Conservation (phyloP, 37 sponge, comb jelly and placozoan genomes). For the Theonella swinhoei region DNA sequence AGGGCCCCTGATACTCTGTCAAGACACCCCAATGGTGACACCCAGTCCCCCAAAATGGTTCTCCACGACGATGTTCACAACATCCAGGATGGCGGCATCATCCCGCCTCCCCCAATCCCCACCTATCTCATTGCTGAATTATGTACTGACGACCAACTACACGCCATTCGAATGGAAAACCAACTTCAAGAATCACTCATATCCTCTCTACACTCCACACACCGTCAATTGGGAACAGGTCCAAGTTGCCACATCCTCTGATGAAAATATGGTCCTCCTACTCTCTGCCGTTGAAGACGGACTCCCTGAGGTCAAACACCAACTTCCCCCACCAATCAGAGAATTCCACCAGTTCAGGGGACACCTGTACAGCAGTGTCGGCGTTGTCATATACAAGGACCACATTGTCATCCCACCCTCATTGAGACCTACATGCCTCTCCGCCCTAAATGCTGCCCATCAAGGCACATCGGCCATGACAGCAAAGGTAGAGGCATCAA, state of each 20-base stretch:
- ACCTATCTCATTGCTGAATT: conserved; percentile 15
- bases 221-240: conserved; percentile 37
- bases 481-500: conserved; percentile 23
- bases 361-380: conserved; percentile 48
- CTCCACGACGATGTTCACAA: conserved; percentile 9
- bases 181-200: conserved; percentile 17
- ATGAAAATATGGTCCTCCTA: conserved; percentile 21
- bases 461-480: conserved; percentile 43
- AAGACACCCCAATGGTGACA: conserved; percentile 27
- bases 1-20: conserved; percentile 15
- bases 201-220: conserved; percentile 14
- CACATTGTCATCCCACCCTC: conserved; percentile 43
- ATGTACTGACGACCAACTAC: conserved; percentile 10
- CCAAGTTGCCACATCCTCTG: conserved; percentile 8
- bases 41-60: conserved; percentile 9
- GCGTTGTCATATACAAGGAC: conserved; percentile 37
- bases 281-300: conserved; percentile 45
- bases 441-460: conserved; percentile 21
- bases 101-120: conserved; percentile 8
- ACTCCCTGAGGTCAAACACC: conserved; percentile 27
- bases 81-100: background rate
- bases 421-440: conserved; percentile 8
- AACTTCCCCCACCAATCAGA: conserved; percentile 17
- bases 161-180: background rate
- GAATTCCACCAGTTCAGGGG: conserved; percentile 42